phyloP scores from a whole-genome alignment of 2,113 vertebrate species.

The Heteronetta atricapilla region DNA sequence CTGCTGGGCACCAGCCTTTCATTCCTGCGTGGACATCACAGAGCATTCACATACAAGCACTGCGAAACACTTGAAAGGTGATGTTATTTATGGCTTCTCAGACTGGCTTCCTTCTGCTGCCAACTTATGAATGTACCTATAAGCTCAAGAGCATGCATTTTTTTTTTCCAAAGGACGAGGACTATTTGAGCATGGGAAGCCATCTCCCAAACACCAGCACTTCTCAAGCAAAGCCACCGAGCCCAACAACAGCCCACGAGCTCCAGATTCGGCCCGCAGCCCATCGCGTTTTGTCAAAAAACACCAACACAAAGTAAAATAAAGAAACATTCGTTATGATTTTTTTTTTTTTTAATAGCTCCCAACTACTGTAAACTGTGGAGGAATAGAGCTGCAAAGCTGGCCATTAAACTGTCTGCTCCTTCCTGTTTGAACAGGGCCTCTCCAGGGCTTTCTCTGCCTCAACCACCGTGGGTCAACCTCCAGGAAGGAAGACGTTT shows the following conservation, averaged over 20 bases:
- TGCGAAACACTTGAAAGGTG: not conserved
- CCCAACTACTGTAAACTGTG: conserved; percentile 74
- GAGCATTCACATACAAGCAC: accelerated
- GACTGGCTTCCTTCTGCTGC: not conserved
- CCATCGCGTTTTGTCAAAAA: conserved; percentile 1
- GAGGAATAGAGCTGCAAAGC: conserved; percentile 77
- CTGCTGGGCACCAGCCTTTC: not conserved
- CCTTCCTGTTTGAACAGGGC: conserved; percentile 83
- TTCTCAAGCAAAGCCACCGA: not conserved
- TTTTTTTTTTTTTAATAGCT: conserved; percentile 42
- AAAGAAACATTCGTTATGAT: conserved; percentile 70
- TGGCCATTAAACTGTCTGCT: conserved; percentile 83
- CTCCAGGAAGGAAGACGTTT: conserved; percentile 84
- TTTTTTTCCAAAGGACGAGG: not conserved
- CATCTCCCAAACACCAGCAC: not conserved
- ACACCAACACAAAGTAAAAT: conserved; percentile 54
- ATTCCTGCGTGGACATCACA: not conserved
- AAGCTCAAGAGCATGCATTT: not conserved
- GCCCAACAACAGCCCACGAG: not conserved
- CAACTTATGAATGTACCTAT: not conserved
- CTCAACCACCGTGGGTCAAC: conserved; percentile 71
- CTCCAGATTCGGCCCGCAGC: not conserved
- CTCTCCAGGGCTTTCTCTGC: conserved; percentile 75
- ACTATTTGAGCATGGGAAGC: not conserved
- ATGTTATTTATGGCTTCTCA: not conserved